A percentile compares a stretch with the other conserved stretches of the same genome.
phyloP scores from a whole-genome alignment of 2,797 vertebrate species.

The Lycodopsis pacificus region DNA sequence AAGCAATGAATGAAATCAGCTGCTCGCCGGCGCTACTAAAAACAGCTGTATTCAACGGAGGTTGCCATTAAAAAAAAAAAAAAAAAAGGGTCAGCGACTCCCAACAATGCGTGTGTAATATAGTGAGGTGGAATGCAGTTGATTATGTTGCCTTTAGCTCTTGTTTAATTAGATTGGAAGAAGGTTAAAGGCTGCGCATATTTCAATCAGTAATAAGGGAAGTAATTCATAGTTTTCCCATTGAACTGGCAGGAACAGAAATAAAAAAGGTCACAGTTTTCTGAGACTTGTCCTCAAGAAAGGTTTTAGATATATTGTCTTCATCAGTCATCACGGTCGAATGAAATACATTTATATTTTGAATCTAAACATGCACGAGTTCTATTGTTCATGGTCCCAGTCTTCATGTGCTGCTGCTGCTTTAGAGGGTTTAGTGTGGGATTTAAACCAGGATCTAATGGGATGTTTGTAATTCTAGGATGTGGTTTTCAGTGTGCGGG shows the following conservation, averaged over 20 bases:
- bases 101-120: background rate
- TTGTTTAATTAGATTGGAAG: background rate
- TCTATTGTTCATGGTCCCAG: background rate
- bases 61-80: background rate
- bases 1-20: conserved; percentile 26
- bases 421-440: background rate
- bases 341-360: background rate
- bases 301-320: background rate
- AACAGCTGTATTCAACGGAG: background rate
- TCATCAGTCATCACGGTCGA: too few species aligned
- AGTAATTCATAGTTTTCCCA: too few species aligned
- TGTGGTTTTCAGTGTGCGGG: background rate
- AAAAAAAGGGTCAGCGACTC: conserved; percentile 14
- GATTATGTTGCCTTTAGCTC: background rate
- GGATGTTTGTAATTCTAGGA: too few species aligned
- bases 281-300: background rate
- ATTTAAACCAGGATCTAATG: conserved; percentile 27
- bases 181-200: background rate
- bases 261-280: background rate
- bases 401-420: background rate
- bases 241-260: background rate
- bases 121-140: background rate
- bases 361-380: background rate
- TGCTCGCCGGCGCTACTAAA: conserved; percentile 25
- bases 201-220: background rate